These are phyloP conservation scores for Galleria mellonella DNA, from an alignment of 1,140 invertebrate genomes.

Conservation along the genomic window DNA sequence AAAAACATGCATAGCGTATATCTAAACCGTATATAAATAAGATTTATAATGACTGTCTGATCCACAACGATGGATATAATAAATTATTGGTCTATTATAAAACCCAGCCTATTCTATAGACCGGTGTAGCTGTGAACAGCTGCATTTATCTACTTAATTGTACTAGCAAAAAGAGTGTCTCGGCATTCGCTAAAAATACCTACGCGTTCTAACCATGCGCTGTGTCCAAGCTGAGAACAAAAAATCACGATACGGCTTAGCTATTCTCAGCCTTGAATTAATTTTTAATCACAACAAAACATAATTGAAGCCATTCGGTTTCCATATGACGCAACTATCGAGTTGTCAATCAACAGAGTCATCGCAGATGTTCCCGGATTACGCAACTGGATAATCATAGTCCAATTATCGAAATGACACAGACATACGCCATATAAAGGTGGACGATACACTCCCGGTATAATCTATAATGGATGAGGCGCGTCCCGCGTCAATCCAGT, in stretches of 20 bases:
- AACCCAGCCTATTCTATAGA: no score
- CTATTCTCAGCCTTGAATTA: background rate
- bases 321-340: constrained; percentile 39
- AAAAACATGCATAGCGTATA: no score
- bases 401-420: constrained; percentile 70
- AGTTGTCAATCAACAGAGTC: constrained; percentile 45
- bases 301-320: constrained; percentile 45
- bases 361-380: constrained; percentile 50
- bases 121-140: no score
- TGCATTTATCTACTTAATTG: no score
- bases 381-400: constrained; percentile 53
- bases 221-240: no score
- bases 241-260: background rate
- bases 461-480: constrained; percentile 72
- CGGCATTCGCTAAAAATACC: no score
- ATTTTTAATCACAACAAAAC: constrained; percentile 18
- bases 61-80: no score
- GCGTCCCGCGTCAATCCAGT: constrained; percentile 52
- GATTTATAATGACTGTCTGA: background rate
- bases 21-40: no score
- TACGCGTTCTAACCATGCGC: no score
- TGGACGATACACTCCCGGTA: constrained; percentile 44
- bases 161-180: no score
- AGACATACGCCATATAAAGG: constrained; percentile 39
- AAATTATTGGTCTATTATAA: no score